phyloP scores from a whole-genome alignment of 2,113 vertebrate genomes.

The Spilogale gracilis region DNA sequence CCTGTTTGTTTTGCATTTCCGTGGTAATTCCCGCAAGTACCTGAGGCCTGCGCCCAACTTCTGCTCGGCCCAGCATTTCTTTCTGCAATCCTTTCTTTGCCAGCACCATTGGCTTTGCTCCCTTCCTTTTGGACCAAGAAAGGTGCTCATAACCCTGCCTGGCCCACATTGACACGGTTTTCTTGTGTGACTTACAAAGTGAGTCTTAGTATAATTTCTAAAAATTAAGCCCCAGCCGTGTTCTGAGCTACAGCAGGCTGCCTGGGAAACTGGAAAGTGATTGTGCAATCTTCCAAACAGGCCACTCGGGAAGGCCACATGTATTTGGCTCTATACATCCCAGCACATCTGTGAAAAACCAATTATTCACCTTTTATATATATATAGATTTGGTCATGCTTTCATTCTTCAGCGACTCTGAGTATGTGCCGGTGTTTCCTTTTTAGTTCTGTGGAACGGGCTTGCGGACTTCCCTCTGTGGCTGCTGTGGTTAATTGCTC shows the following conservation, averaged over 20 bases:
- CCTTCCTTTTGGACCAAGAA: background rate
- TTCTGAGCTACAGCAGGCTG: background rate
- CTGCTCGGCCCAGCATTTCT: background rate
- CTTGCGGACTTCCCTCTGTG: background rate
- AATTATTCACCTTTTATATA: background rate
- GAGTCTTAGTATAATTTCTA: background rate
- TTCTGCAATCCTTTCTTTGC: background rate
- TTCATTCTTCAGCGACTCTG: background rate
- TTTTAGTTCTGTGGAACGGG: background rate
- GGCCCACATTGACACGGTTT: fast-evolving
- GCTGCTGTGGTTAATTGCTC: background rate
- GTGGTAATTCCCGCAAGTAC: background rate
- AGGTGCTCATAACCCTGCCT: fast-evolving
- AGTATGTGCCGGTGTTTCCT: background rate
- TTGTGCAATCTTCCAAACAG: background rate
- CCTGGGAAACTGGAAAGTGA: background rate
- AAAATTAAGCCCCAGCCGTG: background rate
- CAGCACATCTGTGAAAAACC: background rate
- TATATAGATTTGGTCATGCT: background rate
- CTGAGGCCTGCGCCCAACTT: background rate
- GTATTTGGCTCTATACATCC: background rate
- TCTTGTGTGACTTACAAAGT: background rate
- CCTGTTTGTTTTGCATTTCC: background rate
- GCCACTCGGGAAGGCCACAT: background rate
- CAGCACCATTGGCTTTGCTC: background rate